Conservation (phyloP, 2,797 vertebrate species). For the Clarias fuscus region DNA sequence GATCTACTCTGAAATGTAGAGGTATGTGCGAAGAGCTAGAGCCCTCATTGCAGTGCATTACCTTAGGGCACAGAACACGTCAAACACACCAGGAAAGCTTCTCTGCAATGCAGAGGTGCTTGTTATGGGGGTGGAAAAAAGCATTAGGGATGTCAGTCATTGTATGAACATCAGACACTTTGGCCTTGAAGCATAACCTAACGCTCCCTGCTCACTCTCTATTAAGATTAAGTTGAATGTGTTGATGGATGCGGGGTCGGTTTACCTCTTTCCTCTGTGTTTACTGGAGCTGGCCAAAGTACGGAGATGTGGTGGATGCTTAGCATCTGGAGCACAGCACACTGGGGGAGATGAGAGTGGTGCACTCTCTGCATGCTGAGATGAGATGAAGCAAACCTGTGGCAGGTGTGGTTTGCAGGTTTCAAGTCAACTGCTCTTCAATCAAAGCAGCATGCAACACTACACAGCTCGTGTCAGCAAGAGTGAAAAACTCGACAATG, state of each 20-base stretch:
- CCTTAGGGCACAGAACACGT: conserved; percentile 57
- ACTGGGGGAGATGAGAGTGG: conserved; percentile 25
- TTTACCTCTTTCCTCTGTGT: conserved; percentile 36
- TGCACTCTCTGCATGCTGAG: conserved; percentile 20
- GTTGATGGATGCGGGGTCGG: conserved; percentile 49
- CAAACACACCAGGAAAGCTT: conserved; percentile 54
- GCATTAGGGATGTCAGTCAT: conserved; percentile 54
- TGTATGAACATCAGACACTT: conserved; percentile 50
- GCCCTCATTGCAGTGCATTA: conserved; percentile 49
- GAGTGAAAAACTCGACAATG: background rate
- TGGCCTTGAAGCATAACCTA: conserved; percentile 49
- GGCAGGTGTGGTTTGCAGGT: conserved; percentile 50
- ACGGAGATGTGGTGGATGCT: conserved; percentile 19
- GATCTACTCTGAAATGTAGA: conserved; percentile 56
- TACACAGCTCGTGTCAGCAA: conserved; percentile 19
- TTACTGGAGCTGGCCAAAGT: conserved; percentile 39
- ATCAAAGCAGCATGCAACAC: conserved; percentile 43
- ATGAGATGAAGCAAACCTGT: conserved; percentile 41
- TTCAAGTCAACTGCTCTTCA: conserved; percentile 17
- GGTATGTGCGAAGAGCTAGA: conserved; percentile 33
- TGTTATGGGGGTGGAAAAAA: conserved; percentile 49
- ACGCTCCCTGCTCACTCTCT: conserved; percentile 40
- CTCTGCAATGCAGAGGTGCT: conserved; percentile 52
- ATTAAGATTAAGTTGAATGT: conserved; percentile 50
- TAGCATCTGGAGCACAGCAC: conserved; percentile 32